These are phyloP conservation scores for Scaptomyza graminum DNA, from an alignment of 1,140 invertebrate species.

Conservation along the genomic window DNA sequence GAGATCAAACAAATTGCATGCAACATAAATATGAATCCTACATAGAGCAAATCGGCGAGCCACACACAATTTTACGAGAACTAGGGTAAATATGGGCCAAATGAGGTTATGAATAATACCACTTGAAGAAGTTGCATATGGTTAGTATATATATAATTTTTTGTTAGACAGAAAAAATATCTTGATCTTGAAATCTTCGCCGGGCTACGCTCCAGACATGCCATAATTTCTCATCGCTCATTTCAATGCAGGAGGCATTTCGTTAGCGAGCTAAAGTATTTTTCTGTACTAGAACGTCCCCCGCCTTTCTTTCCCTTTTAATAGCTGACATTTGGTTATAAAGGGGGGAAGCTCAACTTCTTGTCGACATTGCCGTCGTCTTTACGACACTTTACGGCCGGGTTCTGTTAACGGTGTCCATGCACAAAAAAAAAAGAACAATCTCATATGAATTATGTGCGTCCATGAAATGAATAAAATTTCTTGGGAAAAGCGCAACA, in stretches of 20 bases:
- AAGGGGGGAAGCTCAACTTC: not conserved
- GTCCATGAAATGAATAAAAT: slow-evolving; percentile 75
- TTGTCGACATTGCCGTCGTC: not conserved
- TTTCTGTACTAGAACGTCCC: not conserved
- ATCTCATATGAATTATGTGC: slow-evolving; percentile 78
- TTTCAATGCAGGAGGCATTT: slow-evolving; percentile 71
- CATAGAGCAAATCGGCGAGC: slow-evolving; percentile 5
- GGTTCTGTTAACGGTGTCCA: slow-evolving; percentile 10
- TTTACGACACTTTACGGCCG: slow-evolving; percentile 55
- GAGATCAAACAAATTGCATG: slow-evolving; percentile 82
- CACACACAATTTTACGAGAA: slow-evolving; percentile 10
- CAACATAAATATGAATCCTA: slow-evolving; percentile 72
- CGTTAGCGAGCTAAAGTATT: slow-evolving; percentile 3
- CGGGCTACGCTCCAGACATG: slow-evolving; percentile 54
- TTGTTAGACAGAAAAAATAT: slow-evolving; percentile 13
- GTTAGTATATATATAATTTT: no score
- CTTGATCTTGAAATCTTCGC: slow-evolving; percentile 66
- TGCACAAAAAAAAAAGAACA: not conserved
- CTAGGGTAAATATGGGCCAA: slow-evolving; percentile 19
- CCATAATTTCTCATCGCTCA: slow-evolving; percentile 74
- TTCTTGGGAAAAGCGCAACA: slow-evolving; percentile 80
- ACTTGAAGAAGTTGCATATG: no score
- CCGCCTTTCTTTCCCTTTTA: slow-evolving; percentile 4
- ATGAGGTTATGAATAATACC: slow-evolving; percentile 58
- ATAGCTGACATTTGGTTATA: slow-evolving; percentile 30